phyloP scores from a whole-genome alignment of 2,797 vertebrate species.

The Cyprinella venusta region DNA sequence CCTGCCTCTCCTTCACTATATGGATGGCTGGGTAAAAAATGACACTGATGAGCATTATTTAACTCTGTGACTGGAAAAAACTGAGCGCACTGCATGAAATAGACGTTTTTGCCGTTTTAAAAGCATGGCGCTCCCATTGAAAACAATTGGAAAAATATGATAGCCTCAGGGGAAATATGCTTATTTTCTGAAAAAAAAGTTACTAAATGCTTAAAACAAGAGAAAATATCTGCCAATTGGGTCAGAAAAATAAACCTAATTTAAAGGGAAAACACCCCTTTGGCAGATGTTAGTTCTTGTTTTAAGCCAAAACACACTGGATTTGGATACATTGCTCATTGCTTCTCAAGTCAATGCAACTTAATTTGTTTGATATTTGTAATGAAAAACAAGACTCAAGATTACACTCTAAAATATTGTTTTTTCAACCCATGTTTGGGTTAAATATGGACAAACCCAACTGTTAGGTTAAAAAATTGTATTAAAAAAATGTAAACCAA shows the following conservation, averaged over 20 bases:
- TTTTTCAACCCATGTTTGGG: too few relatives aligned
- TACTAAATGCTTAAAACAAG: neutral
- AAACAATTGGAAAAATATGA: neutral
- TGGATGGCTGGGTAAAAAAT: neutral
- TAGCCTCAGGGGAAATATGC: too few relatives aligned
- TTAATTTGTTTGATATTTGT: neutral
- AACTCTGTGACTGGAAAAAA: neutral
- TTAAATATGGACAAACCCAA: too few relatives aligned
- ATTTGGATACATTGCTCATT: neutral
- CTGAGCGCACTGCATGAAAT: neutral
- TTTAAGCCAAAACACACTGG: neutral
- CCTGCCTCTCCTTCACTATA: neutral
- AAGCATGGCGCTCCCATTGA: neutral
- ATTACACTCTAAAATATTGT: too few relatives aligned
- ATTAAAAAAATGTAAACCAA: too few relatives aligned
- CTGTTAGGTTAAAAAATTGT: too few relatives aligned
- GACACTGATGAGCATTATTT: neutral
- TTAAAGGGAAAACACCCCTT: neutral
- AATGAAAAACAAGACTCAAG: neutral
- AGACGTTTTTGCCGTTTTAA: neutral
- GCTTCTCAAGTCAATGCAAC: neutral
- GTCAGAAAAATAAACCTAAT: neutral
- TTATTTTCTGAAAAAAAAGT: neutral
- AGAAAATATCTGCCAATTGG: neutral
- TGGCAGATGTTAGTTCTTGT: neutral